Base-by-base conservation (phyloP, 2,113 vertebrate genomes). In the Catharus minimus region DNA sequence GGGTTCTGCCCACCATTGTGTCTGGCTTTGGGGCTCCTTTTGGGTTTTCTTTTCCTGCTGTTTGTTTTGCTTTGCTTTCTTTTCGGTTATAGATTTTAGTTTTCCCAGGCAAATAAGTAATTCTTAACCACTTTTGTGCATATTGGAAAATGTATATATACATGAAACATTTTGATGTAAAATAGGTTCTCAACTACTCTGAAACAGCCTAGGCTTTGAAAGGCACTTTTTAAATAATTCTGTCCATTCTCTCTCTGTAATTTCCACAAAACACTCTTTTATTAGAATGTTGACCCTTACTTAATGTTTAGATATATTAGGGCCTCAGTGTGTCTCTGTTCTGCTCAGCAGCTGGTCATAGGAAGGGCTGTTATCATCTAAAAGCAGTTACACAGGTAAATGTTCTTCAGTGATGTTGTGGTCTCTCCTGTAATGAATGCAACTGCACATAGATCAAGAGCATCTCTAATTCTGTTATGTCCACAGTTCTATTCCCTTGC, bases 1-100 rank as follows among this genome's bases (percentile, higher is more conserved):
- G 74, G 36, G 15, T 67, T 80, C 58, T 87, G 72, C 73, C 46
- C 79, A 68, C 89, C 64, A 53, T 90, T 93, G 36, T 95, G 68
- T 86, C 55, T 79, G 74, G 58, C 43, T 92, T 73, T 76, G 39
- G 58, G 41, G 46, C 41, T 94, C 20, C 8, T 75, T 57, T 43
- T 82, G 89, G 67, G 11, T 47, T 85, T 93, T 92, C 2, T 32
- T 67, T 49, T 77, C 66, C 30, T 68, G 30, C 50, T 55, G 26
- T n/a, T 61, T 38, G 33, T 81, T 74, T 67, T 60, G 20, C 8
- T 49, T 56, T 75, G 60, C 30, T 91, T 89, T 55, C 58, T 21
- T 67, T 82, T 39, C 56, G 5, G 1, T 60, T 61, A 43, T 62
- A 8, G 5, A 55, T 86, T 69, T 66, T 46, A 69, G 8, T 57